Evolutionary conservation across 1,140 invertebrate species (phyloP).

Genomic region (Holotrichia oblita): DNA sequence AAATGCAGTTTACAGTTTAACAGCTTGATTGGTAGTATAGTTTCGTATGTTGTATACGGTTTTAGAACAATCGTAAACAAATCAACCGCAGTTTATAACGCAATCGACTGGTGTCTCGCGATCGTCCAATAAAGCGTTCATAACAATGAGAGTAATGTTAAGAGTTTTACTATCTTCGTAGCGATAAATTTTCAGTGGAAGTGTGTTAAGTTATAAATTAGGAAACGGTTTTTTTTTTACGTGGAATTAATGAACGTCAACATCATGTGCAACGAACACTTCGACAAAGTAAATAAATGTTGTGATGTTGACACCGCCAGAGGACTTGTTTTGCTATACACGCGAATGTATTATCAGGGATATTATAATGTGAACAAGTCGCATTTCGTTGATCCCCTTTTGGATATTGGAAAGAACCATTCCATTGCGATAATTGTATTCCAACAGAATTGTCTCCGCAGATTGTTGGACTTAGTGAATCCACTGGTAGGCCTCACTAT

Average conservation of each 20-base stretch:
- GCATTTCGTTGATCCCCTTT: no score
- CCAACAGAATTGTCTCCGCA: no score
- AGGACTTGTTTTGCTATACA: no score
- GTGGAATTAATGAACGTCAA: constrained; percentile 23
- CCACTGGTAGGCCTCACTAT: no score
- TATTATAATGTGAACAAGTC: no score
- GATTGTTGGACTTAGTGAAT: no score
- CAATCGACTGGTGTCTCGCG: constrained; percentile 9
- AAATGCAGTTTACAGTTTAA: no score
- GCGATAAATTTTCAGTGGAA: constrained; percentile 28
- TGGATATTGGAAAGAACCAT: no score
- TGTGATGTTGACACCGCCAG: no score
- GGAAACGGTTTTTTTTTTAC: constrained; percentile 17
- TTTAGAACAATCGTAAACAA: constrained; percentile 34
- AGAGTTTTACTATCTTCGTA: constrained; percentile 12
- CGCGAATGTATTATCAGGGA: no score
- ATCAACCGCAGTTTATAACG: constrained; percentile 3
- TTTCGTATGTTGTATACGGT: not conserved
- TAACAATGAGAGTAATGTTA: constrained; percentile 16
- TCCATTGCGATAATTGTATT: no score
- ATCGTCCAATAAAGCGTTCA: constrained; percentile 23
- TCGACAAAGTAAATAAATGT: not conserved
- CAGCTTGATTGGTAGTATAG: constrained; percentile 16
- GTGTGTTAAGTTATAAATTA: constrained; percentile 22
- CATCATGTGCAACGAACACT: not conserved